Percentiles rank a stretch among this genome's conserved stretches.
phyloP scores from a whole-genome alignment of 2,888 invertebrate genomes.

The Dasypolia templi region DNA sequence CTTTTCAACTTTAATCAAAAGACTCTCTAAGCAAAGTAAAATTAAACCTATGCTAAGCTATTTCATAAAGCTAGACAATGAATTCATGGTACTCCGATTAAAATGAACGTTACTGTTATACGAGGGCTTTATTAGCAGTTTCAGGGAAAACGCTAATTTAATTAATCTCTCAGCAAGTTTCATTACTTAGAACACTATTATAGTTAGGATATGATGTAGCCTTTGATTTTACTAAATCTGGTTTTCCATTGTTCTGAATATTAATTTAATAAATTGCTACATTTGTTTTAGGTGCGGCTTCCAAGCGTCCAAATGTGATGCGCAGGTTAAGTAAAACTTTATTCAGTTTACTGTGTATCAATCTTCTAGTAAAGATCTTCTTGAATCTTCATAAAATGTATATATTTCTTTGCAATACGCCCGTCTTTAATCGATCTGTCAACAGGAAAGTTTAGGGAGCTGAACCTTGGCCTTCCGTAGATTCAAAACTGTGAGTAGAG shows the following conservation, averaged over 20 bases:
- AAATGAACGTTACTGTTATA: conserved; percentile 10
- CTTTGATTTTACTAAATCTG: not conserved
- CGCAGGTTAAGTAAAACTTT: not conserved
- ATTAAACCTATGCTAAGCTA: conserved; percentile 22
- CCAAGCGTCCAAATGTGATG: not conserved
- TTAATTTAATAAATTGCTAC: not conserved
- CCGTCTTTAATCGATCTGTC: conserved; percentile 26
- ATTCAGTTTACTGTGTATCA: not conserved
- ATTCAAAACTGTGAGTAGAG: conserved; percentile 29
- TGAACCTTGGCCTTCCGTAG: conserved; percentile 25
- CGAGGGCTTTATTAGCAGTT: conserved; percentile 4
- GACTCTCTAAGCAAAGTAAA: conserved; percentile 12
- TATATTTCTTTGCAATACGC: conserved; percentile 23
- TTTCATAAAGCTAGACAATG: conserved; percentile 17
- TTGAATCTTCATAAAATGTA: not conserved
- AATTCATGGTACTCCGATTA: conserved; percentile 21
- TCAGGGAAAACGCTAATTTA: conserved; percentile 1
- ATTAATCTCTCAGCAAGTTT: conserved; percentile 2
- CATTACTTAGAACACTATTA: not conserved
- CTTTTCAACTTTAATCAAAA: conserved; percentile 24
- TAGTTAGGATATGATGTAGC: not conserved
- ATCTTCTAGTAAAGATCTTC: conserved; percentile 1
- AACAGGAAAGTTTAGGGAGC: conserved; percentile 23
- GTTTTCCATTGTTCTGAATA: not conserved
- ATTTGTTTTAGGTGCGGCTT: not conserved